These are phyloP conservation scores for Trachymyrmex cornetzi DNA, from an alignment of 1,140 invertebrate genomes.

Conservation along the genomic window DNA sequence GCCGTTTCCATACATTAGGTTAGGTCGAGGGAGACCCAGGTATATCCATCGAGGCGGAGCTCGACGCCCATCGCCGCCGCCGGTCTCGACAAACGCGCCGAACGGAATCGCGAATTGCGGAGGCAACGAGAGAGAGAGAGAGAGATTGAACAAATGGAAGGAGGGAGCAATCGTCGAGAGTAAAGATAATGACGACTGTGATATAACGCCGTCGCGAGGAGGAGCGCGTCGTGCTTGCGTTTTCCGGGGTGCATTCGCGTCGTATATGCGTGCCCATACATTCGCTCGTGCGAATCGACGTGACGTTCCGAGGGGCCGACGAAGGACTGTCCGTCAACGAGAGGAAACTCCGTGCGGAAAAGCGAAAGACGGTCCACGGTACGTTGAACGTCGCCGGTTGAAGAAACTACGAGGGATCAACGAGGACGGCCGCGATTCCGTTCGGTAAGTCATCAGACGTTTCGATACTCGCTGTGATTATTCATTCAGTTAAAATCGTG, in stretches of 20 bases:
- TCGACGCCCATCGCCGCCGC: conserved; percentile 54
- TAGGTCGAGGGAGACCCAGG: conserved; percentile 51
- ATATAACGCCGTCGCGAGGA: conserved; percentile 44
- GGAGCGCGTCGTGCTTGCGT: conserved; percentile 5
- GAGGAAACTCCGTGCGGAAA: conserved; percentile 8
- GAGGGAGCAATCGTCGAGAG: not conserved
- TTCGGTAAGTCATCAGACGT: conserved; percentile 32
- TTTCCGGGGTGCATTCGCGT: not conserved
- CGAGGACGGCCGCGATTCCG: conserved; percentile 20
- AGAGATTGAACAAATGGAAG: not conserved
- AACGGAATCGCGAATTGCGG: conserved; percentile 30
- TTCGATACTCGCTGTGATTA: not conserved
- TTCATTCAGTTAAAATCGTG: conserved; percentile 1
- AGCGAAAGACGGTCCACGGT: not conserved
- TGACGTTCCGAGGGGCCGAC: conserved; percentile 36
- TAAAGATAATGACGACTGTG: conserved; percentile 48
- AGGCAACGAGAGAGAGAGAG: conserved; percentile 3
- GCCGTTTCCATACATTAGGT: conserved; percentile 46
- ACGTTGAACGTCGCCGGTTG: conserved; percentile 19
- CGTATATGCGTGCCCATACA: conserved; percentile 45
- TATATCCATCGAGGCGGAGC: conserved; percentile 59
- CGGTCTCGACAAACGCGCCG: conserved; percentile 44
- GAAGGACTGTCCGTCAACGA: not conserved
- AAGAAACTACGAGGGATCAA: conserved; percentile 11
- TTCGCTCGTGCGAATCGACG: conserved; percentile 39